Base-by-base conservation (phyloP, 2,113 vertebrate genomes). In the Butorides virescens region DNA sequence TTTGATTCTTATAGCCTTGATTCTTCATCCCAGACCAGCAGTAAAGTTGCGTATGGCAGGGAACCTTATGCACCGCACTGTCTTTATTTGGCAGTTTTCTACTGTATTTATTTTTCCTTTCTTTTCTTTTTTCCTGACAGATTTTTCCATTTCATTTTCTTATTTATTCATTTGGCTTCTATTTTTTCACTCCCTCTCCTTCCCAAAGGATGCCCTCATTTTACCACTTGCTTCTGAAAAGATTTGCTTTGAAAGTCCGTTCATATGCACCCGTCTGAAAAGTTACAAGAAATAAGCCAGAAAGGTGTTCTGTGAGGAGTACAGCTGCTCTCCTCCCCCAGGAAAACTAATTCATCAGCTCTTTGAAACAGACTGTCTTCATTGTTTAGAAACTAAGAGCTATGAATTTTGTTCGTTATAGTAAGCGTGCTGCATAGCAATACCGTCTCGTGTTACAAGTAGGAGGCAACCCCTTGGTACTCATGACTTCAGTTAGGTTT, bases 341-440 rank as follows among this genome's bases (percentile, higher is more conserved):
- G 70, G 95, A 95, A 97, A 97, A 96, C 70, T 94, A 91, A 92
- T 95, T 88, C 50, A 78, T 91, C 83, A 75, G 81, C 78, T 97
- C 88, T 93, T 92, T 67, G 20, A 94, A 97, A 93, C 71, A 90
- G 86, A 83, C 88, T 91, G 75, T 94, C 95, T 97, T 96, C 92
- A 95, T 76, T 52, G 74, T 94, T 97, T 96, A 96, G 85, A 79
- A 95, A 94, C 62, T 53, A 91, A 65, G 52, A 86, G 73, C 90
- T 78, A 63, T 49, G 75, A 85, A 94, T 94, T 96, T 95, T 77
- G 70, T 70, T 85, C 13, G 39, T 92, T 76, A 94, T 20, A 1
- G 0, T 75, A 44, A 73, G 34, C 78, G 59, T n/a, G 56, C 84
- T 81, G 61, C 59, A 62, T 37, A 39, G 56, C 49, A 75, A 88